phyloP scores from a whole-genome alignment of 2,888 invertebrate species.

The Rotaria magnacalcarata region DNA sequence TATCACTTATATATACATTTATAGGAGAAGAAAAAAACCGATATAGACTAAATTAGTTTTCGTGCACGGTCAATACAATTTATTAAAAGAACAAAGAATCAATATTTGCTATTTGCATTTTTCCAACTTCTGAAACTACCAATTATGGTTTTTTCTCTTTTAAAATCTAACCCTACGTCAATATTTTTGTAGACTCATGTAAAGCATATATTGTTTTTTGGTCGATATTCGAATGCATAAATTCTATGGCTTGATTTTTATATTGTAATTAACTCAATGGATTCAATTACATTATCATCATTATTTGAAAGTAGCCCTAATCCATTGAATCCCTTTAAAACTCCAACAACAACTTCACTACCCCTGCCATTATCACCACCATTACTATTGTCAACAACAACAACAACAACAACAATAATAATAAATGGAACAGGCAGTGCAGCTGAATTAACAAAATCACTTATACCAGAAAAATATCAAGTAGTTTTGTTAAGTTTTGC shows the following conservation, averaged over 20 bases:
- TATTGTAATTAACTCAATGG: background rate
- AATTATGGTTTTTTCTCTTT: background rate
- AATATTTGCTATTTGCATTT: background rate
- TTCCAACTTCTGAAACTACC: background rate
- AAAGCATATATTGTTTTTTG: background rate
- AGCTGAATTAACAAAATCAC: background rate
- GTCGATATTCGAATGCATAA: background rate
- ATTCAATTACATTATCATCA: background rate
- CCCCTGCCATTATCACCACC: too few relatives aligned
- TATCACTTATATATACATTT: background rate
- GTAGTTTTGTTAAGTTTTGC: conserved; percentile 72
- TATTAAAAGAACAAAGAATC: background rate
- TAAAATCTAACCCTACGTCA: background rate
- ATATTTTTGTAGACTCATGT: background rate
- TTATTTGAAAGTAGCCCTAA: background rate
- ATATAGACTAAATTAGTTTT: background rate
- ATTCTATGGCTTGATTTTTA: background rate
- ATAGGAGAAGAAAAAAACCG: background rate
- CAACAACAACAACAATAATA: background rate
- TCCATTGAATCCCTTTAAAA: background rate
- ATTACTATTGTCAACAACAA: background rate
- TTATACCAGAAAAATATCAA: conserved; percentile 34
- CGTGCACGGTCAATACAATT: background rate
- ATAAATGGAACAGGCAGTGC: background rate
- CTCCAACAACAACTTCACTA: background rate